phyloP scores from a whole-genome alignment of 2,888 invertebrate genomes.

The Pheosia gnoma region DNA sequence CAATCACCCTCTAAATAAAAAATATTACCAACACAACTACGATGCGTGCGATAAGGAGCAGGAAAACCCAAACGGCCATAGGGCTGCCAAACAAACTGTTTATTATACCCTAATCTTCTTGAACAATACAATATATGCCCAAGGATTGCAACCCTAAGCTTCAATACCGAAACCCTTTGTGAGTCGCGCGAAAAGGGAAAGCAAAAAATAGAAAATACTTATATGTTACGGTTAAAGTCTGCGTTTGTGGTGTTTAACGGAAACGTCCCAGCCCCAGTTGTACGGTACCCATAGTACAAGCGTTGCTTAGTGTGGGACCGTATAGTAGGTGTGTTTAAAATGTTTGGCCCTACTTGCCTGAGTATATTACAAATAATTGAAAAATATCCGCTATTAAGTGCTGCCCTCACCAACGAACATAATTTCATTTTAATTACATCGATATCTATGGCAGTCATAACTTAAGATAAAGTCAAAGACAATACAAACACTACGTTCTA shows the following conservation, averaged over 20 bases:
- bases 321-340: too few relatives aligned
- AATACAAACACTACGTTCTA: too few relatives aligned
- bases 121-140: conserved; percentile 55
- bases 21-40: conserved; percentile 9
- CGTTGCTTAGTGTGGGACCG: too few relatives aligned
- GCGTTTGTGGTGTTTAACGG: not conserved
- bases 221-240: conserved; percentile 27
- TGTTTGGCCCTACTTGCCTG: too few relatives aligned
- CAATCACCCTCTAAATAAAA: conserved; percentile 4
- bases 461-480: too few relatives aligned
- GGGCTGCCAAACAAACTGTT: conserved; percentile 46
- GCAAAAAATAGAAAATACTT: conserved; percentile 26
- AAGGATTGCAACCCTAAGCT: conserved; percentile 47
- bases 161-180: conserved; percentile 49
- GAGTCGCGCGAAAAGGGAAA: conserved; percentile 44
- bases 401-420: too few relatives aligned
- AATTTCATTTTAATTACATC: too few relatives aligned
- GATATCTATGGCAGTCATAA: too few relatives aligned
- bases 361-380: too few relatives aligned
- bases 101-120: conserved; percentile 55
- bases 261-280: too few relatives aligned
- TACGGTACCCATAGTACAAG: too few relatives aligned
- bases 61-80: conserved; percentile 27
- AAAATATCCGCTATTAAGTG: too few relatives aligned
- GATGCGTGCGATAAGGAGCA: conserved; percentile 24